Percentiles rank a stretch among this genome's conserved stretches.
phyloP scores from a whole-genome alignment of 2,888 invertebrate species.

The Pollenia griseotomentosa region DNA sequence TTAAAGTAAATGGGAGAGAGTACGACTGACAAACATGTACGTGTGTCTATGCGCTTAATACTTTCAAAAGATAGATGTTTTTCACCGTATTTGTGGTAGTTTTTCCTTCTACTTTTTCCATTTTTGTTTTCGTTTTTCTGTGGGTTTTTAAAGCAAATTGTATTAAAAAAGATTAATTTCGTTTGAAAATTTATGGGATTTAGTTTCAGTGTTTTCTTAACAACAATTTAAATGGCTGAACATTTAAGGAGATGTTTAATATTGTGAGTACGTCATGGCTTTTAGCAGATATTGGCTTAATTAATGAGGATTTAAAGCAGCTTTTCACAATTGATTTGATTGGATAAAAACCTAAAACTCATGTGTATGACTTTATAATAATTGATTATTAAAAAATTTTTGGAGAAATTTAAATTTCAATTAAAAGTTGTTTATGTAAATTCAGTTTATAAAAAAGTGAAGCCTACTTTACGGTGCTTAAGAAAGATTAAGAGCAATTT shows the following conservation, averaged over 20 bases:
- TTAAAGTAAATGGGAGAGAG: neutral
- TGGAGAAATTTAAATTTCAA: too few species aligned
- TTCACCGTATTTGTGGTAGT: neutral
- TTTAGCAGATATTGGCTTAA: slow-evolving; percentile 21
- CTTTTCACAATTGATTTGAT: neutral
- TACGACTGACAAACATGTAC: neutral
- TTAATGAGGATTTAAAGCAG: slow-evolving; percentile 23
- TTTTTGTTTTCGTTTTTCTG: neutral
- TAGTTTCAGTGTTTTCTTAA: slow-evolving; percentile 10
- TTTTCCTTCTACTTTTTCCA: neutral
- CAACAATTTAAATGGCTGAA: neutral
- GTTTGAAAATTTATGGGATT: slow-evolving; percentile 49
- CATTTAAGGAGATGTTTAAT: neutral
- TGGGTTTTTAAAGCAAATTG: slow-evolving; percentile 5
- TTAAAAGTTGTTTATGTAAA: too few species aligned
- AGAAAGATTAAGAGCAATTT: too few species aligned
- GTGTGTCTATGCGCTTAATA: neutral
- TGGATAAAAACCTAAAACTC: neutral
- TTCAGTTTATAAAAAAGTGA: too few species aligned
- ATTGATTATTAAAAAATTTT: too few species aligned
- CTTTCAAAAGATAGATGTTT: neutral
- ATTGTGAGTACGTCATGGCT: neutral
- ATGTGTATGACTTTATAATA: too few species aligned
- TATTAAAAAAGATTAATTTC: slow-evolving; percentile 49
- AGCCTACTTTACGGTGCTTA: too few species aligned